A percentile compares a stretch with the other conserved stretches of the same genome.
These are phyloP conservation scores for Bufo bufo DNA, from an alignment of 2,113 vertebrate genomes.

Conservation along the genomic window DNA sequence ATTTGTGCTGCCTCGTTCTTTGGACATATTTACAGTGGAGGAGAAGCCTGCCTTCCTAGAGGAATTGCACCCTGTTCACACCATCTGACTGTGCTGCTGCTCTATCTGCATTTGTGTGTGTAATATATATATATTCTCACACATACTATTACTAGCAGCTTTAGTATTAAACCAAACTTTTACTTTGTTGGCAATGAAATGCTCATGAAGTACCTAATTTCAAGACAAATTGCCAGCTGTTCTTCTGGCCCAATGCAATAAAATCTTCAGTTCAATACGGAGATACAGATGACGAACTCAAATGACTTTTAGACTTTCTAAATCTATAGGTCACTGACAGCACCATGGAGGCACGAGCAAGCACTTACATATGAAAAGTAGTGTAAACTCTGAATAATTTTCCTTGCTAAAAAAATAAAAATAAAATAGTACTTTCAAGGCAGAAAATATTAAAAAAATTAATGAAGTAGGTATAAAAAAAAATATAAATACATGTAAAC, in stretches of 20 bases:
- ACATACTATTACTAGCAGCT: too few species aligned
- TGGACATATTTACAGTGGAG: too few species aligned
- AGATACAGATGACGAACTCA: neutral
- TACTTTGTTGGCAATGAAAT: neutral
- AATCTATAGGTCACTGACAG: neutral
- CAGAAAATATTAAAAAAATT: neutral
- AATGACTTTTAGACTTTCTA: neutral
- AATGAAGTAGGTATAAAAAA: neutral
- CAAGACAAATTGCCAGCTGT: too few species aligned
- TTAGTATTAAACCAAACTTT: neutral
- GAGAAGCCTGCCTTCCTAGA: too few species aligned
- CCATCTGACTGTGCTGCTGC: too few species aligned
- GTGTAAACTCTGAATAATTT: neutral
- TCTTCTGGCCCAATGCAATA: neutral
- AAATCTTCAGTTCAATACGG: neutral
- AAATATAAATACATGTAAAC: slow-evolving; percentile 42
- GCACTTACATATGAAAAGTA: neutral
- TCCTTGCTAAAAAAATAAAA: neutral
- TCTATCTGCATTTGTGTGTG: too few species aligned
- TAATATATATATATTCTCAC: too few species aligned
- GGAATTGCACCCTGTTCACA: too few species aligned
- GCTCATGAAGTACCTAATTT: neutral
- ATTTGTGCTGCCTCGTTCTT: too few species aligned
- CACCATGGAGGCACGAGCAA: neutral
- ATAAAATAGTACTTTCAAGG: neutral